A percentile compares a stretch with the other conserved stretches of the same genome.
Evolutionary conservation across 2,888 invertebrate species (phyloP).

Genomic region (Rhingia rostrata): DNA sequence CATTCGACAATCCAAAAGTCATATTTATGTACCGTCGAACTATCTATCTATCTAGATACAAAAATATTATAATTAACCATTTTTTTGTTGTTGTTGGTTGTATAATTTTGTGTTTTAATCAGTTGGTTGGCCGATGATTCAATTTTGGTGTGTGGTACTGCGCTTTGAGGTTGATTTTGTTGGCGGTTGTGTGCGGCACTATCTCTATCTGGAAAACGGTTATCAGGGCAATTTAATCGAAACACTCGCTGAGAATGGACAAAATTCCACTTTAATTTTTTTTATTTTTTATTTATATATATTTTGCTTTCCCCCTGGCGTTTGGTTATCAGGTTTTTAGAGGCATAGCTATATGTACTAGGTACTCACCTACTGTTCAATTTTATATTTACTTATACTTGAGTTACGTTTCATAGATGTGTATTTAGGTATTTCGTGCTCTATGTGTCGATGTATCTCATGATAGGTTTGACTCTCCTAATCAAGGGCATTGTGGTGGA

Average conservation of each 20-base stretch:
- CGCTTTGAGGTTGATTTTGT: slow-evolving; percentile 4
- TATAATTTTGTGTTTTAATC: slow-evolving; percentile 13
- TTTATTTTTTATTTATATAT: slow-evolving; percentile 29
- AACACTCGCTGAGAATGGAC: slow-evolving; percentile 36
- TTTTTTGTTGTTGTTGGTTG: slow-evolving; percentile 3
- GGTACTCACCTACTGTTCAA: slow-evolving; percentile 23
- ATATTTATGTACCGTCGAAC: neutral
- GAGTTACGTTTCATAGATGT: slow-evolving; percentile 20
- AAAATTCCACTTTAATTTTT: slow-evolving; percentile 24
- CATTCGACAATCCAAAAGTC: slow-evolving; percentile 15
- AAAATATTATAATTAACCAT: slow-evolving; percentile 60
- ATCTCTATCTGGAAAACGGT: slow-evolving; percentile 56
- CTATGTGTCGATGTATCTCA: neutral
- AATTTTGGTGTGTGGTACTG: slow-evolving; percentile 22
- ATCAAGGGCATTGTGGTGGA: neutral
- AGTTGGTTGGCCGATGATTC: slow-evolving; percentile 26
- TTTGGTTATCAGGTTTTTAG: slow-evolving; percentile 54
- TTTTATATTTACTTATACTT: slow-evolving; percentile 31
- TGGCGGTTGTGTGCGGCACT: slow-evolving; percentile 3
- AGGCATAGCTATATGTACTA: slow-evolving; percentile 57
- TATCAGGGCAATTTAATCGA: slow-evolving; percentile 70
- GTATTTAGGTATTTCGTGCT: slow-evolving; percentile 20
- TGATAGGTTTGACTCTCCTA: slow-evolving; percentile 26
- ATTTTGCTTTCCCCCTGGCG: slow-evolving; percentile 31
- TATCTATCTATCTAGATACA: slow-evolving; percentile 25